Evolutionary conservation across 2,797 vertebrate genomes (phyloP).

Genomic region (Gallirallus australis): DNA sequence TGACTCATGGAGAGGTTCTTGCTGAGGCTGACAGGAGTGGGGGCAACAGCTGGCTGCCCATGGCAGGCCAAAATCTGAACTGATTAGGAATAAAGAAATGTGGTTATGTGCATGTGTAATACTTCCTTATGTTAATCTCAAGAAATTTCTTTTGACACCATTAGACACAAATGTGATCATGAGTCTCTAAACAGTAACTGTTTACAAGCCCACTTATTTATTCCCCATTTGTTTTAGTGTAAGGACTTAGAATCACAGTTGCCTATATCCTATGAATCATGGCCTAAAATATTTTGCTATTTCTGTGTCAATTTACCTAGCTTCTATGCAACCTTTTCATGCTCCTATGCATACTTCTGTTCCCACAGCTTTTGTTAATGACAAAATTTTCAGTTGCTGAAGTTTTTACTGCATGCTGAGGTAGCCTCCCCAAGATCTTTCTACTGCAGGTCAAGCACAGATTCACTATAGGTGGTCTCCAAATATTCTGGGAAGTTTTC

Average conservation of each 20-base stretch:
- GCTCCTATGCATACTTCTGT: neutral
- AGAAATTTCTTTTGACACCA: neutral
- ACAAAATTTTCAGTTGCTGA: neutral
- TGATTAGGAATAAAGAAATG: neutral
- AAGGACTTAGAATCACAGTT: neutral
- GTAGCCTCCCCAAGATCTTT: neutral
- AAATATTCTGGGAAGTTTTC: neutral
- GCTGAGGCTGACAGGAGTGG: neutral
- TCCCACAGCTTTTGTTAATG: neutral
- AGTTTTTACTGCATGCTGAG: neutral
- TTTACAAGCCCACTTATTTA: neutral
- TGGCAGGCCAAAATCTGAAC: neutral
- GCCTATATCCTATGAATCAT: neutral
- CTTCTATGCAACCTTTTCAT: neutral
- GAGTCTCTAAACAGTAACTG: neutral
- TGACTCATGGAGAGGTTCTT: fast-evolving
- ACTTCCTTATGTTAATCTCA: neutral
- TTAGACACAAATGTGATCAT: neutral
- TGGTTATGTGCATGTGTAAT: fast-evolving
- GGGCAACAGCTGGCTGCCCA: neutral
- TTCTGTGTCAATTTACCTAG: neutral
- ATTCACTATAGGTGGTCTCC: neutral
- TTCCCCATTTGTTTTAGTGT: neutral
- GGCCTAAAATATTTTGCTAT: neutral
- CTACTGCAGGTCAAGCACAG: neutral